Conservation (phyloP, 2,888 invertebrate species). For the Panzeria rudis region DNA sequence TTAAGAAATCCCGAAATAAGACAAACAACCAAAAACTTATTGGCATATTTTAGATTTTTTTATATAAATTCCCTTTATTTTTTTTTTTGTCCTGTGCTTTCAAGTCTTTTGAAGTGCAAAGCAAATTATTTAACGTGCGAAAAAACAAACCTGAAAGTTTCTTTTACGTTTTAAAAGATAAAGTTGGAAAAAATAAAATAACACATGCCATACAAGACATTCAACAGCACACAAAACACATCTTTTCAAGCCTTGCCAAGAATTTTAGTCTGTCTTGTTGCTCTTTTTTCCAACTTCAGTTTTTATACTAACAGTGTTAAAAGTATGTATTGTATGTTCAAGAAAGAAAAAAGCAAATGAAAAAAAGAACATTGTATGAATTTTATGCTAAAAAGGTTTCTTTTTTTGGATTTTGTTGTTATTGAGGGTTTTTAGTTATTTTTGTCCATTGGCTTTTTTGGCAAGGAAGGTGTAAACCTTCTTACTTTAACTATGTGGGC, state of each 20-base stretch:
- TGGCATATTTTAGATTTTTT: slow-evolving; percentile 69
- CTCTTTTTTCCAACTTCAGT: slow-evolving; percentile 7
- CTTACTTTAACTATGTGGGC: slow-evolving; percentile 64
- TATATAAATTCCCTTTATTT: slow-evolving; percentile 18
- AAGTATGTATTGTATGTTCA: background rate
- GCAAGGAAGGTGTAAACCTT: slow-evolving; percentile 69
- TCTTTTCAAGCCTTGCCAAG: slow-evolving; percentile 67
- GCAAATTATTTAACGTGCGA: slow-evolving; percentile 72
- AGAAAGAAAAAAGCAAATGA: background rate
- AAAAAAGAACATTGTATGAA: slow-evolving; percentile 29
- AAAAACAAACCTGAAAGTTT: slow-evolving; percentile 63
- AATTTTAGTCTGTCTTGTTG: slow-evolving; percentile 60
- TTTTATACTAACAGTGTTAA: slow-evolving; percentile 1
- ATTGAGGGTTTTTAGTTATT: slow-evolving; percentile 19
- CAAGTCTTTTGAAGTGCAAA: slow-evolving; percentile 64
- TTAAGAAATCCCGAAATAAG: slow-evolving; percentile 50
- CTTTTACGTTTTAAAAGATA: slow-evolving; percentile 40
- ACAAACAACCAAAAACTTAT: slow-evolving; percentile 44
- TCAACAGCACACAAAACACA: slow-evolving; percentile 66
- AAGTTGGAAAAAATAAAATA: slow-evolving; percentile 45
- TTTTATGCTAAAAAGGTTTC: slow-evolving; percentile 70
- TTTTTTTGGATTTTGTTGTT: slow-evolving; percentile 12
- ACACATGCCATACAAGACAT: slow-evolving; percentile 73
- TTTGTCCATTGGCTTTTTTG: slow-evolving; percentile 36
- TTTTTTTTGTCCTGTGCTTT: slow-evolving; percentile 16